These are phyloP conservation scores for Drosophila mayri DNA, from an alignment of 1,140 invertebrate genomes.

Conservation along the genomic window DNA sequence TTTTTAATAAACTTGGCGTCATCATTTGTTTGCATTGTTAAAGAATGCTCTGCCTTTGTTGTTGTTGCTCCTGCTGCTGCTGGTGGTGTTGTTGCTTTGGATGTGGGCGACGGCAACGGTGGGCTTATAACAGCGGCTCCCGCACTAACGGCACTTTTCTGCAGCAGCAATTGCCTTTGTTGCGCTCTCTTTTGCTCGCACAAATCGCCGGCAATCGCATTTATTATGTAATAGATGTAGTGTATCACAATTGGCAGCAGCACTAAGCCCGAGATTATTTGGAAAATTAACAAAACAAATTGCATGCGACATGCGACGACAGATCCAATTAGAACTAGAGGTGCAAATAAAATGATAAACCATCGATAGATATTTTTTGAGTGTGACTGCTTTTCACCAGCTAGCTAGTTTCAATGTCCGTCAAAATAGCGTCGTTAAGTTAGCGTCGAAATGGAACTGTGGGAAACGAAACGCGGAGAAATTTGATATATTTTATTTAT, in stretches of 20 bases:
- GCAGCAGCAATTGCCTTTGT: slow-evolving; percentile 27
- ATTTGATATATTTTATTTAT: too few relatives aligned
- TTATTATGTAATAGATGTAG: slow-evolving; percentile 84
- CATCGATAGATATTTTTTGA: neutral
- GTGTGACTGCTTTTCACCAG: too few relatives aligned
- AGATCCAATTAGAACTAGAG: slow-evolving; percentile 20
- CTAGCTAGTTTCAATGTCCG: too few relatives aligned
- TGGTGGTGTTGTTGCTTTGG: slow-evolving; percentile 12
- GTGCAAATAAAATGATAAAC: slow-evolving; percentile 1
- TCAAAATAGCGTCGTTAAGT: too few relatives aligned
- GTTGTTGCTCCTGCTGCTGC: slow-evolving; percentile 9
- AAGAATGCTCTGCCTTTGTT: slow-evolving; percentile 30
- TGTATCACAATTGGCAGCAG: slow-evolving; percentile 81
- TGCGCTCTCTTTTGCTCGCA: slow-evolving; percentile 29
- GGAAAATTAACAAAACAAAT: slow-evolving; percentile 78
- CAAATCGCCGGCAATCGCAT: slow-evolving; percentile 71
- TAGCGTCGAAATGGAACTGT: too few relatives aligned
- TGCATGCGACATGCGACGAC: slow-evolving; percentile 69
- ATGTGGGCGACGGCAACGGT: slow-evolving; percentile 8
- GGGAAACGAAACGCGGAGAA: too few relatives aligned
- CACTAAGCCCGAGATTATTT: slow-evolving; percentile 77
- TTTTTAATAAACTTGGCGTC: slow-evolving; percentile 88
- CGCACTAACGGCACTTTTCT: slow-evolving; percentile 9
- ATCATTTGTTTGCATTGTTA: slow-evolving; percentile 86
- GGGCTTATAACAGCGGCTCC: slow-evolving; percentile 22